Conservation (phyloP, 2,113 vertebrate genomes). For the Eira barbara region DNA sequence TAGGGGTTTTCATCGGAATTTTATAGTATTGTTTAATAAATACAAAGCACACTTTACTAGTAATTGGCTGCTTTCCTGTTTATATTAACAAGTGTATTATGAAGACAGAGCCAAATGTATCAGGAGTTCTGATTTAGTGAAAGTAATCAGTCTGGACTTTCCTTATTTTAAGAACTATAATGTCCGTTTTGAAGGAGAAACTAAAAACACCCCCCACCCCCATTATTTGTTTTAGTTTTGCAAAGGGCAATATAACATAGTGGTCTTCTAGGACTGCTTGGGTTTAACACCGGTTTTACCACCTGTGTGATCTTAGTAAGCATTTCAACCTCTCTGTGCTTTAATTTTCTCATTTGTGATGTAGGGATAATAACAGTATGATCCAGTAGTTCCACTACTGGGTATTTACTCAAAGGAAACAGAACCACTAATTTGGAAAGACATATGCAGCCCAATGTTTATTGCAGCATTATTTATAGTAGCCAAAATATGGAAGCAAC, state of each 20-base stretch:
- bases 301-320: background rate
- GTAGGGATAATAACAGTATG: background rate
- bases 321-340: background rate
- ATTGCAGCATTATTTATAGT: background rate
- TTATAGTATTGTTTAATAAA: slow-evolving; percentile 61
- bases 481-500: background rate
- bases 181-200: slow-evolving; percentile 33
- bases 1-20: slow-evolving; percentile 39
- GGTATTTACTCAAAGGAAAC: background rate
- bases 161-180: slow-evolving; percentile 23
- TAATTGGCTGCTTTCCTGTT: slow-evolving; percentile 51
- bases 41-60: slow-evolving; percentile 44
- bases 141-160: slow-evolving; percentile 6
- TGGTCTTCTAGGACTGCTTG: background rate
- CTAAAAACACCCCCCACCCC: background rate
- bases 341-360: slow-evolving; percentile 41
- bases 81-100: background rate
- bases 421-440: background rate
- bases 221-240: background rate
- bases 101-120: background rate
- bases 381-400: background rate
- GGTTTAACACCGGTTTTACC: background rate
- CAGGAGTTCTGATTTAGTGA: slow-evolving; percentile 20
- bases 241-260: background rate
- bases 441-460: background rate